These are phyloP conservation scores for Peromyscus aztecus DNA, from an alignment of 2,797 vertebrate genomes.

Conservation along the genomic window DNA sequence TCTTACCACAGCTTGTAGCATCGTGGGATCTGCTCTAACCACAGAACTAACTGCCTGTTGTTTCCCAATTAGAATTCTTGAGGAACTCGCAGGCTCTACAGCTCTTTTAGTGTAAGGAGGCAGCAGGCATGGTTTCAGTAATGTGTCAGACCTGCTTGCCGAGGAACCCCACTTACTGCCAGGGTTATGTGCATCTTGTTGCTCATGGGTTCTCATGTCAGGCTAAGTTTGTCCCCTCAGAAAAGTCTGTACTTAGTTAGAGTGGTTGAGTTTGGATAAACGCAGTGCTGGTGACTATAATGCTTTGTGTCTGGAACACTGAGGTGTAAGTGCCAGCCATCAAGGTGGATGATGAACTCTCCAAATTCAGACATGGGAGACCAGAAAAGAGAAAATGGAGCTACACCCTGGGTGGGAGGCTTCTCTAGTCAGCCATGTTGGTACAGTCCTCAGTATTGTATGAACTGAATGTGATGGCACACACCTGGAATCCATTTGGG, in stretches of 20 bases:
- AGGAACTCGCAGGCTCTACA: neutral
- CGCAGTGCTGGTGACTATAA: neutral
- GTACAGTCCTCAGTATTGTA: neutral
- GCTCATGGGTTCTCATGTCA: neutral
- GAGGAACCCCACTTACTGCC: neutral
- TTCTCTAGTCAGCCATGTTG: no score
- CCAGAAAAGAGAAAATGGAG: neutral
- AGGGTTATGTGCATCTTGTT: neutral
- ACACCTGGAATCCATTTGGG: neutral
- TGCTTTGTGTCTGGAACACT: neutral
- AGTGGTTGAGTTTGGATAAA: neutral
- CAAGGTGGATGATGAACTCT: neutral
- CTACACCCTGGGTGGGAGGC: no score
- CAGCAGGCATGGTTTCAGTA: neutral
- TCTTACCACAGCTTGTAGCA: neutral
- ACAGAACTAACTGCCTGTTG: neutral
- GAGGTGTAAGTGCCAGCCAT: neutral
- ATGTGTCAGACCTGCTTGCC: neutral
- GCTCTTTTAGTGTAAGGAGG: neutral
- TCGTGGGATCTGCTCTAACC: neutral
- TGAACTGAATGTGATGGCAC: neutral
- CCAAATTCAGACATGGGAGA: neutral
- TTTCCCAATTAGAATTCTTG: neutral
- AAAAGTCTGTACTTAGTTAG: neutral
- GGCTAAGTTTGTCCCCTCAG: neutral